These are phyloP conservation scores for Carapus acus DNA, from an alignment of 2,797 vertebrate genomes.

Conservation along the genomic window DNA sequence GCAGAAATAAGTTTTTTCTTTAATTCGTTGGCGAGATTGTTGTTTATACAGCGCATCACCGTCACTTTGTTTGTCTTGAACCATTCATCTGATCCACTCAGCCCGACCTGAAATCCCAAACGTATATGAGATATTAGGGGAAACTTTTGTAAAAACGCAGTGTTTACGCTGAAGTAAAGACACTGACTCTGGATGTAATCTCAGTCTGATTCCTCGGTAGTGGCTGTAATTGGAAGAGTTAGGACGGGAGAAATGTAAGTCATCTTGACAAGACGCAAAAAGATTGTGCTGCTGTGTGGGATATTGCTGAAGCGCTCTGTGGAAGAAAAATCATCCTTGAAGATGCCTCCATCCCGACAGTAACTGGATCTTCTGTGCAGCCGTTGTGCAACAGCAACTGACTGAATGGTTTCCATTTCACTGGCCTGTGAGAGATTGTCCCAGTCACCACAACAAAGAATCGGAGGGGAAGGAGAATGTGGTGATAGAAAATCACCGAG, in stretches of 20 bases:
- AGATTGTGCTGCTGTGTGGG: slow-evolving; percentile 36
- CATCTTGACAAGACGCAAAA: slow-evolving; percentile 32
- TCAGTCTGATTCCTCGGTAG: slow-evolving; percentile 31
- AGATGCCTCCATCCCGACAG: slow-evolving; percentile 54
- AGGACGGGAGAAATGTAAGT: slow-evolving; percentile 26
- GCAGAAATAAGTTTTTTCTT: slow-evolving; percentile 59
- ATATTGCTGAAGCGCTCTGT: slow-evolving; percentile 30
- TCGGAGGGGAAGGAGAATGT: slow-evolving; percentile 55
- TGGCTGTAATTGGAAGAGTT: slow-evolving; percentile 36
- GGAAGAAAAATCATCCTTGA: slow-evolving; percentile 47
- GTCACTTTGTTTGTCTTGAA: slow-evolving; percentile 59
- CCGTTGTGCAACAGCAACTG: slow-evolving; percentile 62
- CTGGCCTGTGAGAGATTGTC: slow-evolving; percentile 70
- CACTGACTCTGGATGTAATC: slow-evolving; percentile 31
- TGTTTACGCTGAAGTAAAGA: slow-evolving; percentile 33
- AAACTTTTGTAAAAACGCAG: slow-evolving; percentile 20
- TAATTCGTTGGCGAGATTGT: slow-evolving; percentile 53
- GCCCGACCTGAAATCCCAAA: slow-evolving; percentile 26
- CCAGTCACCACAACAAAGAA: slow-evolving; percentile 71
- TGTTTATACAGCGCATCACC: slow-evolving; percentile 62
- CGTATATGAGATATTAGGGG: slow-evolving; percentile 13
- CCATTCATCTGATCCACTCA: slow-evolving; percentile 46
- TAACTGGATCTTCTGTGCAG: slow-evolving; percentile 71
- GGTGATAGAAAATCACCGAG: slow-evolving; percentile 49
- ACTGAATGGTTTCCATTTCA: slow-evolving; percentile 68